Conservation (phyloP, 2,888 invertebrate species). For the Fragum whitleyi region DNA sequence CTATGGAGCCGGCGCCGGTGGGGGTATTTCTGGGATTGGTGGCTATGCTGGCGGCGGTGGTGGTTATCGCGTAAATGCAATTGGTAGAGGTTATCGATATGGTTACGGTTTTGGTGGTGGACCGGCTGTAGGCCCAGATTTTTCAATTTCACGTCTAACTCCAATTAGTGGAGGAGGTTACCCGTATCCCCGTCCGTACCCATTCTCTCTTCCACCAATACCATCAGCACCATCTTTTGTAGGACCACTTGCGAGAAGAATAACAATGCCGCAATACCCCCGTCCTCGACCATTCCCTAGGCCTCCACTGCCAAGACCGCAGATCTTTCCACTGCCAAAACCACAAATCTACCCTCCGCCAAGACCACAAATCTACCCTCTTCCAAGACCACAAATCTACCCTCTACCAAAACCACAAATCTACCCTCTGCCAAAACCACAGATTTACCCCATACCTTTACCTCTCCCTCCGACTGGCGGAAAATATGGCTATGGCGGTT, state of each 20-base stretch:
- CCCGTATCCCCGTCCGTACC: neutral
- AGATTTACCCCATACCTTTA: too few relatives aligned
- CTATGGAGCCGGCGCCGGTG: too few relatives aligned
- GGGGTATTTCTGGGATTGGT: neutral
- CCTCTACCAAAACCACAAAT: too few relatives aligned
- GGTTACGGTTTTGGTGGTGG: neutral
- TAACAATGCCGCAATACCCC: too few relatives aligned
- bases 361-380: neutral
- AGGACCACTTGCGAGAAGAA: neutral
- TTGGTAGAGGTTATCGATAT: neutral
- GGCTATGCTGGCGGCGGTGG: neutral
- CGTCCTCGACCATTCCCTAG: too few relatives aligned
- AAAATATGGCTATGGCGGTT: neutral
- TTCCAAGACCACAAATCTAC: neutral
- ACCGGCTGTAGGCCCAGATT: too few relatives aligned
- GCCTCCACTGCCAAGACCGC: too few relatives aligned
- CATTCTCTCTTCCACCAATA: too few relatives aligned
- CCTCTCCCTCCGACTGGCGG: neutral
- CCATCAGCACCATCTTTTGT: neutral
- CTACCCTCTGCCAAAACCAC: too few relatives aligned
- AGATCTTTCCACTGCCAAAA: too few relatives aligned
- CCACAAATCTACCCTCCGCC: too few relatives aligned
- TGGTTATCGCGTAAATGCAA: neutral
- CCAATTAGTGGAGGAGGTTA: neutral
- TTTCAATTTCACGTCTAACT: too few relatives aligned